phyloP scores from a whole-genome alignment of 2,797 vertebrate species.

The Gymnocypris eckloni region DNA sequence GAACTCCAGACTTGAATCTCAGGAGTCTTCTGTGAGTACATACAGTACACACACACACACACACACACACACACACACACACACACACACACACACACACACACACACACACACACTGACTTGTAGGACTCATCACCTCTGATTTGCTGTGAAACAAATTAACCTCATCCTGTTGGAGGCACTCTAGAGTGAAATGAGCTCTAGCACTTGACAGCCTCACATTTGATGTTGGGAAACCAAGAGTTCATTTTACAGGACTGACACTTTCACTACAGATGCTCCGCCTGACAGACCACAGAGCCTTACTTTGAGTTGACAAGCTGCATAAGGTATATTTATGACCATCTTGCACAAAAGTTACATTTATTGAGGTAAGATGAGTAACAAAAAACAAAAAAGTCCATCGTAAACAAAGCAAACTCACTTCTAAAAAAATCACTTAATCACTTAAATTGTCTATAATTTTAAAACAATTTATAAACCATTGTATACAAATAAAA shows the following conservation, averaged over 20 bases:
- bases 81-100: not conserved
- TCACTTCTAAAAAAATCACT: not conserved
- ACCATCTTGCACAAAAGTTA: not conserved
- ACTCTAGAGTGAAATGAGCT: conserved; percentile 54
- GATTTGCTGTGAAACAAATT: conserved; percentile 1
- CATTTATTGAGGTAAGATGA: not conserved
- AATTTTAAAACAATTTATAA: no score
- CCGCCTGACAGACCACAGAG: not conserved
- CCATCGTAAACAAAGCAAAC: not conserved
- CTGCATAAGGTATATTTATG: not conserved
- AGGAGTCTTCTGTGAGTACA: not conserved
- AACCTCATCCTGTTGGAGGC: conserved; percentile 9
- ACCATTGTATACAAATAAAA: no score
- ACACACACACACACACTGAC: conserved; percentile 23
- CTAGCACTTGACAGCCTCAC: not conserved
- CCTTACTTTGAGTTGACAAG: no score
- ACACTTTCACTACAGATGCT: not conserved
- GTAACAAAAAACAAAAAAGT: not conserved
- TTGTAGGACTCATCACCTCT: conserved; percentile 8
- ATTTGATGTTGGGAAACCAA: conserved; percentile 10
- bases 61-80: conserved; percentile 30
- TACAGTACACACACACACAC: conserved; percentile 27
- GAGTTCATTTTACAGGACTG: not conserved
- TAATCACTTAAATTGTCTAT: no score
- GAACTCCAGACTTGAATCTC: not conserved